Evolutionary conservation across 92 coral and sea anemone species (phyloP).

Genomic region (Meandrina meandrites): DNA sequence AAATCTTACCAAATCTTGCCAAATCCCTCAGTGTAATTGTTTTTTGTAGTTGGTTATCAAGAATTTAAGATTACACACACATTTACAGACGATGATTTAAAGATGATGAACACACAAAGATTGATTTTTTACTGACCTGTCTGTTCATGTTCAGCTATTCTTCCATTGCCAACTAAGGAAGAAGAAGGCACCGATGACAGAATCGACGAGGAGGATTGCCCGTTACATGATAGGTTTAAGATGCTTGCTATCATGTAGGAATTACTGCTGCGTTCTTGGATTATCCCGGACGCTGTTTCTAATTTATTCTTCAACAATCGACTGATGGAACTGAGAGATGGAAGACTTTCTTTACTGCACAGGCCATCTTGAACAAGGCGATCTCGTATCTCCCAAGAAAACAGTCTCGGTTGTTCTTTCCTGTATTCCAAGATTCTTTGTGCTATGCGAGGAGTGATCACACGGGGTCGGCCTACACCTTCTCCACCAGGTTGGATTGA

Average conservation of each 20-base stretch:
- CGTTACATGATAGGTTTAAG: constrained; percentile 3
- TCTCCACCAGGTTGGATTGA: constrained; percentile 75
- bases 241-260: constrained; percentile 17
- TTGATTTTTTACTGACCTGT: constrained; percentile 16
- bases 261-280: neutral
- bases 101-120: neutral
- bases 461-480: constrained; percentile 50
- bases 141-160: neutral
- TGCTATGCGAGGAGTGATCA: constrained; percentile 36
- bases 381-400: constrained; percentile 47
- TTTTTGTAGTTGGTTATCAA: no score
- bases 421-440: constrained; percentile 39
- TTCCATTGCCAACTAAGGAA: neutral
- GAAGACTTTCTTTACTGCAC: constrained; percentile 25
- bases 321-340: constrained; percentile 49
- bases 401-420: constrained; percentile 29
- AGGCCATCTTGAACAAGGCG: constrained; percentile 30
- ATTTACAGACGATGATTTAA: no score
- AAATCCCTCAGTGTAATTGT: no score
- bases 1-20: no score
- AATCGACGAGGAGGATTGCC: neutral
- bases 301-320: constrained; percentile 13
- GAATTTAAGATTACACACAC: no score
- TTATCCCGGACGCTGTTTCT: neutral
- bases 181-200: neutral